phyloP scores from a whole-genome alignment of 1,140 invertebrate species.

The Zaprionus gabonicus region DNA sequence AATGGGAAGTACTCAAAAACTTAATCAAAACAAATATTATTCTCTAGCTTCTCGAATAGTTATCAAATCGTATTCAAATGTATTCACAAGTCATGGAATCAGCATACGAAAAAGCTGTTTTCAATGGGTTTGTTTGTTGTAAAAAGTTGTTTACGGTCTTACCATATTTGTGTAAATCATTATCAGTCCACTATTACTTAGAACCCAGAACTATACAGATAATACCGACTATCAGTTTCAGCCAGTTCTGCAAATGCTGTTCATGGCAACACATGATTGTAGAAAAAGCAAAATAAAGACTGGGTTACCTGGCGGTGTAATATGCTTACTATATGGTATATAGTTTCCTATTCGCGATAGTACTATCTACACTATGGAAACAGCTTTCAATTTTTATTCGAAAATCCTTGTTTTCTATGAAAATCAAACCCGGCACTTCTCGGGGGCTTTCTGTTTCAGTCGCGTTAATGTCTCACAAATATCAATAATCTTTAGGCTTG shows the following conservation, averaged over 20 bases:
- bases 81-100: not conserved
- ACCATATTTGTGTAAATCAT: not conserved
- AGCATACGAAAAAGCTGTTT: not conserved
- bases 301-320: not conserved
- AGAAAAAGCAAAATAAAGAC: not conserved
- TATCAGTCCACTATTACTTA: not conserved
- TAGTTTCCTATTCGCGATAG: not conserved
- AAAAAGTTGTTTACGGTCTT: not conserved
- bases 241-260: not conserved
- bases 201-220: not conserved
- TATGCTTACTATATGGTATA: not conserved
- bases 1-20: too few relatives aligned
- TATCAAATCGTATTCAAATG: not conserved
- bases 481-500: constrained; percentile 14
- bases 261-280: constrained; percentile 4
- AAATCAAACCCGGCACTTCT: not conserved
- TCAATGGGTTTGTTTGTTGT: not conserved
- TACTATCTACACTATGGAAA: not conserved
- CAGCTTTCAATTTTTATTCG: not conserved
- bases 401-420: not conserved
- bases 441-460: not conserved
- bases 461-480: constrained; percentile 7
- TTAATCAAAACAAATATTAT: too few relatives aligned
- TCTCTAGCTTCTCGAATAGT: too few relatives aligned
- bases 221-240: not conserved